A percentile compares a stretch with the other conserved stretches of the same genome.
Conservation (phyloP, 2,113 vertebrate genomes). For the Pyrgilauda ruficollis region DNA sequence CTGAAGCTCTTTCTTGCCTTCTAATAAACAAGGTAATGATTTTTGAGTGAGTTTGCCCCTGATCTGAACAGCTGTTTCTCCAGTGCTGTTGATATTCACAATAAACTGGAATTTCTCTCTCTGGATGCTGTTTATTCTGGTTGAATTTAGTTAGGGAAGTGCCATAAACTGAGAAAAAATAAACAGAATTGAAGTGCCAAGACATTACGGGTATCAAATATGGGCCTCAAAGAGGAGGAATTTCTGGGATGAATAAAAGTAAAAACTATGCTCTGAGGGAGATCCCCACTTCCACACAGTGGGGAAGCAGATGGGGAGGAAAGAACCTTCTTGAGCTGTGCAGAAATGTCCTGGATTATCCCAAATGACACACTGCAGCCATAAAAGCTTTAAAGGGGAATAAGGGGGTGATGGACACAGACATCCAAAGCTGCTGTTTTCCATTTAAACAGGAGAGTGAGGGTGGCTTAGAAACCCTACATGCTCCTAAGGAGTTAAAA, state of each 20-base stretch:
- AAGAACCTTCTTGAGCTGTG: background rate
- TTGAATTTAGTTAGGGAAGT: background rate
- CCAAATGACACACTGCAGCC: background rate
- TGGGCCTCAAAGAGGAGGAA: background rate
- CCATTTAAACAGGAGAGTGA: background rate
- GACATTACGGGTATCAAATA: accelerated
- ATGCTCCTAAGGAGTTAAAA: slow-evolving; percentile 3
- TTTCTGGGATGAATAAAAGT: background rate
- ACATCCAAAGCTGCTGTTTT: background rate
- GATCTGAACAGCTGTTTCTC: background rate
- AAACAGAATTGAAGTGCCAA: background rate
- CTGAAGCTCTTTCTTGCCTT: background rate
- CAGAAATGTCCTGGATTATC: background rate
- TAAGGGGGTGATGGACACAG: background rate
- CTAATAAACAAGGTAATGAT: background rate
- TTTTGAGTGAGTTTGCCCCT: background rate
- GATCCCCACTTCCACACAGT: background rate
- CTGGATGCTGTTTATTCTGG: background rate
- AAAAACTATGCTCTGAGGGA: background rate
- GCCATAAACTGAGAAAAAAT: background rate
- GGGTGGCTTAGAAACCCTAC: background rate
- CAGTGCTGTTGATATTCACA: background rate
- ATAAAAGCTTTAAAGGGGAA: background rate
- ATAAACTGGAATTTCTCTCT: background rate
- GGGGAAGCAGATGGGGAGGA: background rate